Conservation (phyloP, 2,888 invertebrate genomes). For the Cataglyphis albicans region DNA sequence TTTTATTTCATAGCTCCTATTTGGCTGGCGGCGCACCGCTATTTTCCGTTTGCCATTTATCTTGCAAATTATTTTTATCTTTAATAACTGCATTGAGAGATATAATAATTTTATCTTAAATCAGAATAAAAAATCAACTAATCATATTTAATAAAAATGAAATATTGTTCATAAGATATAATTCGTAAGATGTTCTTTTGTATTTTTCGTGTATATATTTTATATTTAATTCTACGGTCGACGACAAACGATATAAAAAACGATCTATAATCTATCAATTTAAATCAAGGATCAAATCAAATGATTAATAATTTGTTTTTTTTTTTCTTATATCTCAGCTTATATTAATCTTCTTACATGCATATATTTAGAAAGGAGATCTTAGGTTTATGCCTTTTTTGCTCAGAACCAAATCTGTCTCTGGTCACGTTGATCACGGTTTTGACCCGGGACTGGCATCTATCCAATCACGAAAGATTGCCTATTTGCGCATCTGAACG, state of each 20-base stretch:
- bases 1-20: conserved; percentile 67
- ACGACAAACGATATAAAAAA: neutral
- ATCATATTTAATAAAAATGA: neutral
- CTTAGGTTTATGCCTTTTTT: neutral
- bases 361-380: neutral
- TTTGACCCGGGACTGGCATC: conserved; percentile 56
- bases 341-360: neutral
- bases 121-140: neutral
- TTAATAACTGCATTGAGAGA: neutral
- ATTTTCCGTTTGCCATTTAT: conserved; percentile 57
- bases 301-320: neutral
- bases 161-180: neutral
- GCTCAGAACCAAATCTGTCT: neutral
- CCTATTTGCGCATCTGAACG: conserved; percentile 60
- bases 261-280: neutral
- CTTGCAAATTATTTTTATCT: conserved; percentile 38
- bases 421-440: conserved; percentile 49
- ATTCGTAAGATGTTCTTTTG: neutral
- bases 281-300: neutral
- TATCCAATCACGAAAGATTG: conserved; percentile 62
- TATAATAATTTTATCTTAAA: neutral
- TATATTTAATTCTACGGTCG: neutral
- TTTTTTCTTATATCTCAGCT: neutral
- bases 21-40: conserved; percentile 67
- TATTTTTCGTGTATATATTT: neutral